Base-by-base conservation (phyloP, 2,888 invertebrate species). In the Anoncus sp. region DNA sequence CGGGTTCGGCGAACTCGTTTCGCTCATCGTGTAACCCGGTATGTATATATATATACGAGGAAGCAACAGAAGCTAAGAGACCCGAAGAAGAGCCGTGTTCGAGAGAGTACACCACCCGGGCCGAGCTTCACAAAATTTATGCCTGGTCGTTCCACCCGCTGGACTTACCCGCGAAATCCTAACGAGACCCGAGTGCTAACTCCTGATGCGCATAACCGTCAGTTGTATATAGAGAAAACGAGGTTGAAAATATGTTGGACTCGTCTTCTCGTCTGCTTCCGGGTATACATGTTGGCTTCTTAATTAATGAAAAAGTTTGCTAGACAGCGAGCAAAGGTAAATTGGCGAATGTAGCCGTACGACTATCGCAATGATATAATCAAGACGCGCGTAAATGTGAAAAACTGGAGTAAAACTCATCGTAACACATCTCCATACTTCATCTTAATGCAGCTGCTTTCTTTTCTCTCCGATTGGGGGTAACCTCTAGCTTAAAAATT, bases 1-100 rank as follows among this genome's bases (percentile, higher is more conserved):
- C 24, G 72, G 78, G 81, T 78, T 81, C 77, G 73, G 45, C 72
- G 77, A 81, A 80, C 81, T 80, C 80, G 73, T 76, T 75, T 76
- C 65, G 55, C 65, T 57, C 51, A 43, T 43, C 62, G 43, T 62
- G 51, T 70, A 49, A 59, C 55, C 63, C 22, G 24, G 31, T 63
- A 27, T 51, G 45, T 72, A 18, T 35, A 51, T 63, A 24, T 60
- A 35, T 70, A 49, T 63, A 74, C 40, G 53, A 27, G 53, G 3
- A 38, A 45, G 45, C 18, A 16, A 31, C 31, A 51, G 22, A 16
- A 59, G 51, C 35, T n/a, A n/a, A n/a, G 45, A 38, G 62, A 59
- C 18, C 31, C 38, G 49, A 47, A 22, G 43, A 40, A 31, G 16
- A 22, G 51, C n/a, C 22, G 53, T 27, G 35, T 31, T 38, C 51